Base-by-base conservation (phyloP, 2,113 vertebrate species). In the Anguilla rostrata region DNA sequence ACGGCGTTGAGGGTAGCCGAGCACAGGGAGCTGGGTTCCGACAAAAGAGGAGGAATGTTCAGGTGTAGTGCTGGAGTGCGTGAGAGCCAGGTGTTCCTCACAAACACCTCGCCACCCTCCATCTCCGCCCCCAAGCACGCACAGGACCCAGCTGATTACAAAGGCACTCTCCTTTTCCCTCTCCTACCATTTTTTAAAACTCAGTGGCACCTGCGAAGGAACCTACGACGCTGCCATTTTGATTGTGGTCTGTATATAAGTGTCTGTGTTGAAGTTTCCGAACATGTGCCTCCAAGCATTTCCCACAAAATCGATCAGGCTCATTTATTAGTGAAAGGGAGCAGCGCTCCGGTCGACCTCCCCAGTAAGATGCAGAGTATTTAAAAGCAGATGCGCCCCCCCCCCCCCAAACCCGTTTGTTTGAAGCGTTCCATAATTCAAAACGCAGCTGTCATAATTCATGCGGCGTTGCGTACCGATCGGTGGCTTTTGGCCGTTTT, bases 381-480 rank as follows among this genome's bases (percentile, higher is more conserved):
- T 60, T 39, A 40, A 85, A 85, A 18, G 75, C 84, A 85, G 84
- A 85, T 85, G 84, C 43, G 26, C 39, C 34, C 60, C 66, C 39
- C 78, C 34, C 34, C 34, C 34, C 34, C 34, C 34, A 0, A 34
- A 34, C 34, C 39, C n/a, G 71, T 85, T 85, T 85, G 66, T 83
- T 60, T 83, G 63, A 83, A 39, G 63, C 57, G 49, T 75, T 85
- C 84, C 46, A 78, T 78, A 78, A 71, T 46, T 85, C 84, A 71
- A 85, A 83, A 83, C n/a, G 86, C 81, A 22, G 78, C 84, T 71
- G 85, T 84, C 84, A 85, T 88, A 88, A 88, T 84, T 87, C 86
- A 87, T 84, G 26, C 86, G 83, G 56, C 41, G 82, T 89, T 89
- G 86, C 83, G 49, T 87, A 91, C 90, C 90, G 91, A 90, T 89